A percentile compares a stretch with the other conserved stretches of the same genome.
Evolutionary conservation across 1,140 invertebrate genomes (phyloP).

Genomic region (Matsumurasca onukii): DNA sequence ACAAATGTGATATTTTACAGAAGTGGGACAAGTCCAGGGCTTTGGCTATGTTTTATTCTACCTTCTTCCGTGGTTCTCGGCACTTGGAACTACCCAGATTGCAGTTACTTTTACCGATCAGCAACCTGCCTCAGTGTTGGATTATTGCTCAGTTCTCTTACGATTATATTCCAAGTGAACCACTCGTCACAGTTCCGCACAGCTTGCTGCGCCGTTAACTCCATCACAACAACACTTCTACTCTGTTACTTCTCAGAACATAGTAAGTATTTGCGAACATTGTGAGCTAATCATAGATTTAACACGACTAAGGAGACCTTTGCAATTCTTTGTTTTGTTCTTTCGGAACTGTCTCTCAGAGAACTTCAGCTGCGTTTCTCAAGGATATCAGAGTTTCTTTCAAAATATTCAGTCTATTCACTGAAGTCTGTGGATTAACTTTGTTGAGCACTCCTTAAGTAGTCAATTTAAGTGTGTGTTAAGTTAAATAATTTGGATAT

Average conservation of each 20-base stretch:
- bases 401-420: too few relatives aligned
- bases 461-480: too few relatives aligned
- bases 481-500: too few relatives aligned
- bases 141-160: slow-evolving; percentile 32
- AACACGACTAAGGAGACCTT: too few relatives aligned
- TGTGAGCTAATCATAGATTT: too few relatives aligned
- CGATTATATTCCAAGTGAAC: slow-evolving; percentile 31
- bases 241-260: slow-evolving; percentile 47
- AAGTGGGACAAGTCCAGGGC: slow-evolving; percentile 52
- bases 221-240: slow-evolving; percentile 46
- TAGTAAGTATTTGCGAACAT: slow-evolving; percentile 50
- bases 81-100: slow-evolving; percentile 14
- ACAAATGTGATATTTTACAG: slow-evolving; percentile 45
- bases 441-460: too few relatives aligned
- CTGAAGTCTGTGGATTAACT: too few relatives aligned
- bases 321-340: too few relatives aligned
- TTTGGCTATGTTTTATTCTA: slow-evolving; percentile 56
- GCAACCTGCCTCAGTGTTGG: slow-evolving; percentile 35
- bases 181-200: slow-evolving; percentile 27
- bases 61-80: slow-evolving; percentile 49
- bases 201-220: slow-evolving; percentile 26
- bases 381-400: too few relatives aligned
- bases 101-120: slow-evolving; percentile 33
- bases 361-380: too few relatives aligned
- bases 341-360: too few relatives aligned